Evolutionary conservation across 2,113 vertebrate genomes (phyloP).

Genomic region (Petrocephalus microphthalmus): DNA sequence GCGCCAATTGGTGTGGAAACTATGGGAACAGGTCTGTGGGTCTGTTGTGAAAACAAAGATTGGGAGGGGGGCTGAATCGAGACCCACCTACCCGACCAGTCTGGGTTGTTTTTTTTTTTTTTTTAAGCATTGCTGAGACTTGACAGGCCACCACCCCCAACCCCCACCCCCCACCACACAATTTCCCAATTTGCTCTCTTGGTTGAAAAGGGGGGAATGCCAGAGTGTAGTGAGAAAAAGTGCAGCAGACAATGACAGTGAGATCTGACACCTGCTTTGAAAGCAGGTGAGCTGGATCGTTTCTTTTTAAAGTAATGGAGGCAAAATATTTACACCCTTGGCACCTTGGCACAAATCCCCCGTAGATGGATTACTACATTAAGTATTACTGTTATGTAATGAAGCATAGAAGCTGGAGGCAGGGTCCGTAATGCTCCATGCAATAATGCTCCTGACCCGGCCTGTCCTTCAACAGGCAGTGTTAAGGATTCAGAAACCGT

Average conservation of each 20-base stretch:
- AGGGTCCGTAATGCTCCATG: not conserved
- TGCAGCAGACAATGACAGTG: not conserved
- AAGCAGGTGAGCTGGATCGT: not conserved
- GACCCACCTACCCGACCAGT: not conserved
- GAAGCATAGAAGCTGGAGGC: not conserved
- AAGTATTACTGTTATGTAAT: constrained; percentile 2
- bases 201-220: not conserved
- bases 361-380: not conserved
- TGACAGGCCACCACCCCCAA: not conserved
- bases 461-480: not conserved
- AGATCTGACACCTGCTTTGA: not conserved
- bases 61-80: not conserved
- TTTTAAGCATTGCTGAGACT: not conserved
- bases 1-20: not conserved
- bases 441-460: not conserved
- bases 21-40: not conserved
- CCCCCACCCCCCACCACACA: not conserved
- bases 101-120: not conserved
- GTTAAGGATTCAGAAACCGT: not conserved
- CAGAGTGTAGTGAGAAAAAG: not conserved
- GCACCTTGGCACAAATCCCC: not conserved
- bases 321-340: not conserved
- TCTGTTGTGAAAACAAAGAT: not conserved
- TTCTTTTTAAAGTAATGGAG: not conserved
- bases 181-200: not conserved